Evolutionary conservation across 2,797 vertebrate genomes (phyloP), one percentile per base, ranked within the genome.

Genomic region (Xiphorhynchus erythropygius): DNA sequence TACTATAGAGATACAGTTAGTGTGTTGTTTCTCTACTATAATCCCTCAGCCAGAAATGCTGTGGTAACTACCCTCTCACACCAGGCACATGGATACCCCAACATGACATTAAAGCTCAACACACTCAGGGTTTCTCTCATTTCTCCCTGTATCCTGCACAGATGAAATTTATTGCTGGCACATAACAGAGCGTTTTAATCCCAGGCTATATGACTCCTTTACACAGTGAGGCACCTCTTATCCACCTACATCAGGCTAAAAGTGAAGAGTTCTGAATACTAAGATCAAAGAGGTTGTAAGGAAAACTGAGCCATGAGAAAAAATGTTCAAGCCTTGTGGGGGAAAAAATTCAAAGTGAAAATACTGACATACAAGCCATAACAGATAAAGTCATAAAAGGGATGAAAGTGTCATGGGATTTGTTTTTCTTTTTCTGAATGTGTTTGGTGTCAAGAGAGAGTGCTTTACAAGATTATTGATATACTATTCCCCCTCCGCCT

Each of bases 31-130:
- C 16, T 70, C 7, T 78, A 4, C 18, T 50, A 4, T 1, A 71
- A 11, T 1, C 2, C 25, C 37, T 89, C 39, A 79, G 18, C 27
- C n/a, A 84, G 69, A 89, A 80, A 47, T 33, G 19, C 18, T 65
- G 46, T n/a, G 35, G 42, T 16, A 68, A 17, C 59, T 83, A 11
- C 7, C 42, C 28, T 28, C 37, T 79, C 33, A 28, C 2, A 4
- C 49, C 49, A 41, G 52, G 7, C 27, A 27, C 1, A 0, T 0
- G 0, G 37, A 33, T 27, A 65, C n/a, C 39, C 23, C 57, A 55
- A 13, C 17, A 4, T 5, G 27, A 50, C 15, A 15, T 41, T 63
- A 21, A 53, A 75, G 6, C 28, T 81, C 42, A 18, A 2, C 8
- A 18, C 15, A n/a, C 10, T 27, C 33, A 60, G 21, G 25, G 13